Conservation (phyloP, 2,113 vertebrate genomes). For the Stomatorhinus ivindoensis region DNA sequence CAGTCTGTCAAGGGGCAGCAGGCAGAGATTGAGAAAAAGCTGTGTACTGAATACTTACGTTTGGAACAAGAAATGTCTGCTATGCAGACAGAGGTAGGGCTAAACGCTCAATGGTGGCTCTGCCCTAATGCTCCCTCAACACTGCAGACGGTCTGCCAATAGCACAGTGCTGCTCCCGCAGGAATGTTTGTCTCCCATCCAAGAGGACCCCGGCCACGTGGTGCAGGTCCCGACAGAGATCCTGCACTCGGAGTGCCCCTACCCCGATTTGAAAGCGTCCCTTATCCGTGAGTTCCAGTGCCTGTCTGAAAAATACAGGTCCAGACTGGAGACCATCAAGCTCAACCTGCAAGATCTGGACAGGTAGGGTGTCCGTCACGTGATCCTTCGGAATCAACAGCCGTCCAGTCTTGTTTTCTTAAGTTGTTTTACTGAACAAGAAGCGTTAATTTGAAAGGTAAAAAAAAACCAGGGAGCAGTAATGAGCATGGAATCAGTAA, state of each 20-base stretch:
- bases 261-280: slow-evolving; percentile 65
- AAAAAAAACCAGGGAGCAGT: slow-evolving; percentile 12
- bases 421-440: not conserved
- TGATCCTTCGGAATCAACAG: not conserved
- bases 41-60: slow-evolving; percentile 54
- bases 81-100: slow-evolving; percentile 60
- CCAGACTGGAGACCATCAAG: slow-evolving; percentile 55
- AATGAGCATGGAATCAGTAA: slow-evolving; percentile 18
- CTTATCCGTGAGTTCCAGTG: slow-evolving; percentile 65
- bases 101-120: not conserved
- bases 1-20: slow-evolving; percentile 71
- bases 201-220: slow-evolving; percentile 41
- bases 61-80: slow-evolving; percentile 62
- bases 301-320: slow-evolving; percentile 61
- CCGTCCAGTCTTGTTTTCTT: not conserved
- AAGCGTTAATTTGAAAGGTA: slow-evolving; percentile 11
- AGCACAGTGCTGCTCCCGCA: slow-evolving; percentile 19
- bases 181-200: slow-evolving; percentile 41
- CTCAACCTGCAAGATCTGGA: slow-evolving; percentile 52
- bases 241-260: slow-evolving; percentile 68
- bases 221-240: slow-evolving; percentile 62
- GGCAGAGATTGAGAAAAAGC: slow-evolving; percentile 54
- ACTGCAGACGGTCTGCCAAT: not conserved
- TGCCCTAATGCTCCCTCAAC: not conserved
- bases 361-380: slow-evolving; percentile 54